These are phyloP conservation scores for Euura saliciscinereae DNA, from an alignment of 1,140 invertebrate species.

Conservation along the genomic window DNA sequence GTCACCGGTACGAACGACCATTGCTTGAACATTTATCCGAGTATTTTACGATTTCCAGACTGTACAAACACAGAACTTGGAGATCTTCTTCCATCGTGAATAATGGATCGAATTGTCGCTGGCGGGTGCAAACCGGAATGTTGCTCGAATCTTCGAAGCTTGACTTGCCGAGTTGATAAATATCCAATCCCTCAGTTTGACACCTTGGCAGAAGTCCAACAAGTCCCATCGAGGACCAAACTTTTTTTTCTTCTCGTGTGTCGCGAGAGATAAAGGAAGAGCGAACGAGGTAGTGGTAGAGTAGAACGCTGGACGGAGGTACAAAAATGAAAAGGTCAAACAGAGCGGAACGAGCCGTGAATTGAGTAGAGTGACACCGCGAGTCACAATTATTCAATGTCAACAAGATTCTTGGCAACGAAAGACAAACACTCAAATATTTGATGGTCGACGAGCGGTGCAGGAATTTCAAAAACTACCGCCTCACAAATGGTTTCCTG, in stretches of 20 bases:
- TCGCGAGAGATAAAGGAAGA: not conserved
- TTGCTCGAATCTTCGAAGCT: not conserved
- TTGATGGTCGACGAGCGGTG: constrained; percentile 29
- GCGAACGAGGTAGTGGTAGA: not conserved
- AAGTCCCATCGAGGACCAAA: not conserved
- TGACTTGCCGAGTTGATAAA: not conserved
- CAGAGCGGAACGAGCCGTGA: not conserved
- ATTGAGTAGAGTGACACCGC: constrained; percentile 33
- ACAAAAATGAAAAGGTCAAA: not conserved
- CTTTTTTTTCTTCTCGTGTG: too few species aligned
- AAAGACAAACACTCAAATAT: constrained; percentile 49
- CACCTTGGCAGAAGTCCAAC: not conserved
- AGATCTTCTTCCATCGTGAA: too few species aligned
- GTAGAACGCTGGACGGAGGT: not conserved
- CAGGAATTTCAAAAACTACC: constrained; percentile 44
- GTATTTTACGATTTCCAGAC: not conserved
- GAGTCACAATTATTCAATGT: constrained; percentile 31
- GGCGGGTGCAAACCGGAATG: too few species aligned
- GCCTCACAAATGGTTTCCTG: constrained; percentile 21
- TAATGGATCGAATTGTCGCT: too few species aligned
- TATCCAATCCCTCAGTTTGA: not conserved
- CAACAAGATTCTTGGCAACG: constrained; percentile 45
- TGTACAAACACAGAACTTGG: not conserved
- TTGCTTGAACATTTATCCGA: not conserved
- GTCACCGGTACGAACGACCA: not conserved